Conservation (phyloP, 2,797 vertebrate species). For the Rachycentron canadum region DNA sequence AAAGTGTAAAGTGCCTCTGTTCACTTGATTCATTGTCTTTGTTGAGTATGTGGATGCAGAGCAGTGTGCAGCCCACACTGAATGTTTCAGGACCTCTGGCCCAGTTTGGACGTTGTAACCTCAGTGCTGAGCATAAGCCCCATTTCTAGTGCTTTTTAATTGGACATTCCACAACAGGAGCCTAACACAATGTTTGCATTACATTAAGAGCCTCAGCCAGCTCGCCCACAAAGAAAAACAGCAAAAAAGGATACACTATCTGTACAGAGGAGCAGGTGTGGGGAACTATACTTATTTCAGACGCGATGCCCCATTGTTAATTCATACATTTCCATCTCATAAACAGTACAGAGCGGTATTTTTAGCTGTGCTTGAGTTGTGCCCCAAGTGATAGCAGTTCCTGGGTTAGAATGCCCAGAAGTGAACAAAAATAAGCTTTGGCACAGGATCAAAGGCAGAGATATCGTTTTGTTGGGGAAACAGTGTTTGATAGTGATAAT, state of each 20-base stretch:
- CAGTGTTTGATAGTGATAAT: slow-evolving; percentile 76
- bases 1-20: slow-evolving; percentile 15
- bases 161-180: slow-evolving; percentile 69
- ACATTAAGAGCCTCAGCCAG: slow-evolving; percentile 41
- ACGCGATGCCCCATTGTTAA: slow-evolving; percentile 38
- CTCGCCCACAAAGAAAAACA: slow-evolving; percentile 20
- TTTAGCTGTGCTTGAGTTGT: slow-evolving; percentile 52
- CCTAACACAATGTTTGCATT: slow-evolving; percentile 58
- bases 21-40: slow-evolving; percentile 35
- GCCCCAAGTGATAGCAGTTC: slow-evolving; percentile 53
- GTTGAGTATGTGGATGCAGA: slow-evolving; percentile 26
- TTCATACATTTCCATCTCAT: slow-evolving; percentile 61
- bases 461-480: slow-evolving; percentile 75
- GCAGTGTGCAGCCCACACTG: slow-evolving; percentile 32
- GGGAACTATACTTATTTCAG: slow-evolving; percentile 34
- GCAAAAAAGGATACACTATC: not conserved
- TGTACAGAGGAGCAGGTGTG: slow-evolving; percentile 29
- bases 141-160: slow-evolving; percentile 69
- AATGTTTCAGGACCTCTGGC: slow-evolving; percentile 67
- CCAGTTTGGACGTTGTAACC: slow-evolving; percentile 55
- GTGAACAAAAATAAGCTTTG: slow-evolving; percentile 69
- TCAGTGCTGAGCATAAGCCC: slow-evolving; percentile 26
- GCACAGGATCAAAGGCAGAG: slow-evolving; percentile 76
- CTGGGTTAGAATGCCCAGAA: slow-evolving; percentile 70
- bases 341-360: slow-evolving; percentile 56